Evolutionary conservation across 1,140 invertebrate species (phyloP), one percentile per base, ranked within the genome.

Genomic region (Ostrea edulis): DNA sequence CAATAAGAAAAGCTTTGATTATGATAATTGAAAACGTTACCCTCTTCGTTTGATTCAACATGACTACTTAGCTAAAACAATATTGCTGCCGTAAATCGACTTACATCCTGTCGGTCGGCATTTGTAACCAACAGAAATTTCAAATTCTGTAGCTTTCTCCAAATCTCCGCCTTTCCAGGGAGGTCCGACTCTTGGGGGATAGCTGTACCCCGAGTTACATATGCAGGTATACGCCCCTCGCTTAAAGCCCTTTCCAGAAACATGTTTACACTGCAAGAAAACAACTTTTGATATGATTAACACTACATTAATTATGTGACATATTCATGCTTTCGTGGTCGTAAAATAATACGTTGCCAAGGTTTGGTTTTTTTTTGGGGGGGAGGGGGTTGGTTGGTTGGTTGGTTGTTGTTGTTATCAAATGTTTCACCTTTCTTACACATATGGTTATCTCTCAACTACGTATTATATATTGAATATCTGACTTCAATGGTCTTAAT

Each of bases 31-130:
- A 44, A 5, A 44, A 1, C n/a, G n/a, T n/a, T n/a, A n/a, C n/a
- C n/a, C n/a, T n/a, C n/a, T n/a, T n/a, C n/a, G n/a, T 44, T 44
- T 44, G 1, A 44, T 44, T 44, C 35, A 44, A 44, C 5, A 44
- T n/a, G n/a, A n/a, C n/a, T n/a, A n/a, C n/a, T n/a, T n/a, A n/a
- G n/a, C n/a, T n/a, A 5, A 44, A 44, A 44, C 35, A 44, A 1
- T 20, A n/a, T 1, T 44, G 5, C n/a, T 83, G 51, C 12, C 51
- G 12, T 52, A 44, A 53, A 83, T 20, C 14, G 0, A 96, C 97
- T 96, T 96, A 99, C 98, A 98, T 94, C 98, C 98, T 93, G 99
- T 98, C 93, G 96, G 97, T 2, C 96, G 94, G 93, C 98, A 99
- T 92, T 98, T 96, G 94, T 98, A 99, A 92, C 97, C 97, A 92